phyloP scores from a whole-genome alignment of 1,140 invertebrate species.

The Anastrepha ludens region DNA sequence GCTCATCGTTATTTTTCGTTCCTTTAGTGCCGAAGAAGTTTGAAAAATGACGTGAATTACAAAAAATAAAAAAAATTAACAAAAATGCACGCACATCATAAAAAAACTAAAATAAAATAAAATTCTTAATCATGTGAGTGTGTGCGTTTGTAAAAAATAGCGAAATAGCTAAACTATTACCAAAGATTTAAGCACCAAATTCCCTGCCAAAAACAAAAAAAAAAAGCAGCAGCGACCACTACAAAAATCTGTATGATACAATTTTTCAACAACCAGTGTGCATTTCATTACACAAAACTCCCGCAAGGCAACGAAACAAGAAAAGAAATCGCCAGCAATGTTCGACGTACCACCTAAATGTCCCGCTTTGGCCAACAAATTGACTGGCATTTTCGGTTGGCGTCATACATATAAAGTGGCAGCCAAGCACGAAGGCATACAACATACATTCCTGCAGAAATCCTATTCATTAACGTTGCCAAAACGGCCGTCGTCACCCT shows the following conservation, averaged over 20 bases:
- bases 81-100: background rate
- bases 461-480: conserved; percentile 73
- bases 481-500: conserved; percentile 68
- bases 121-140: conserved; percentile 5
- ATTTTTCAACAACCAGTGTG: background rate
- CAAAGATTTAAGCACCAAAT: conserved; percentile 49
- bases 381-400: conserved; percentile 84
- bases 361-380: conserved; percentile 81
- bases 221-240: background rate
- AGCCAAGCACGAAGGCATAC: conserved; percentile 81
- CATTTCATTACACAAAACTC: conserved; percentile 50
- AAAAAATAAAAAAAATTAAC: background rate
- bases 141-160: background rate
- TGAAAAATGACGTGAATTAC: background rate
- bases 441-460: conserved; percentile 75
- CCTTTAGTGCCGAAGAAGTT: background rate
- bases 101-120: background rate
- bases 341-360: conserved; percentile 75
- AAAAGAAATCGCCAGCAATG: conserved; percentile 61
- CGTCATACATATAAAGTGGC: conserved; percentile 85
- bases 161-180: conserved; percentile 8
- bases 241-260: conserved; percentile 42
- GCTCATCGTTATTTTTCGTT: background rate
- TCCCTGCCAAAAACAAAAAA: conserved; percentile 46
- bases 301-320: conserved; percentile 41